phyloP scores from a whole-genome alignment of 2,888 invertebrate genomes.

The Apoderus coryli region DNA sequence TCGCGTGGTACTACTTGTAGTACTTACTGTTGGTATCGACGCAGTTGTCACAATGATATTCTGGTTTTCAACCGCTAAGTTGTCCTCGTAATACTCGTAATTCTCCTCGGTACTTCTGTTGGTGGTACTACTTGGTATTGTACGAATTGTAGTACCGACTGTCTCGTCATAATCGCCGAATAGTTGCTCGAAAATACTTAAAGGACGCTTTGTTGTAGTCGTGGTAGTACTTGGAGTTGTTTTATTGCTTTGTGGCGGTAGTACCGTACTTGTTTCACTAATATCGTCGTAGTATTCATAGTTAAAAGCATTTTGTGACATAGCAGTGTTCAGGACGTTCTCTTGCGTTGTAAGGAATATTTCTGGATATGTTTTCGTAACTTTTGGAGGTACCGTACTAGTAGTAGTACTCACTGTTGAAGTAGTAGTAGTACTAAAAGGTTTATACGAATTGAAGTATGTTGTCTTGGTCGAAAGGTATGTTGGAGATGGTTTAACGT shows the following conservation, averaged over 20 bases:
- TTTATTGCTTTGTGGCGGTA: constrained; percentile 11
- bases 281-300: constrained; percentile 25
- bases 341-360: constrained; percentile 19
- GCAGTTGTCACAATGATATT: constrained; percentile 11
- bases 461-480: constrained; percentile 24
- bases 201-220: constrained; percentile 29
- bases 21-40: constrained; percentile 15
- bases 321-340: constrained; percentile 26
- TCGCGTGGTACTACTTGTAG: constrained; percentile 17
- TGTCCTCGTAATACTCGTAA: constrained; percentile 28
- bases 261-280: constrained; percentile 21
- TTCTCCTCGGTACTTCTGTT: constrained; percentile 22
- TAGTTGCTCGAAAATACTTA: constrained; percentile 32
- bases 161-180: constrained; percentile 32
- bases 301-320: constrained; percentile 28
- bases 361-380: constrained; percentile 19
- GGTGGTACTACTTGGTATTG: constrained; percentile 15
- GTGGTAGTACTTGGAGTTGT: constrained; percentile 23
- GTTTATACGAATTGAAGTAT: constrained; percentile 20
- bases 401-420: constrained; percentile 22
- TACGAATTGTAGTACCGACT: constrained; percentile 18
- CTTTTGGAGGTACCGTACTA: constrained; percentile 20
- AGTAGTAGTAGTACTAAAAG: constrained; percentile 20
- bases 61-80: constrained; percentile 23
- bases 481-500: constrained; percentile 24